Evolutionary conservation across 1,140 invertebrate genomes (phyloP).

Genomic region (Drosophila sproati): DNA sequence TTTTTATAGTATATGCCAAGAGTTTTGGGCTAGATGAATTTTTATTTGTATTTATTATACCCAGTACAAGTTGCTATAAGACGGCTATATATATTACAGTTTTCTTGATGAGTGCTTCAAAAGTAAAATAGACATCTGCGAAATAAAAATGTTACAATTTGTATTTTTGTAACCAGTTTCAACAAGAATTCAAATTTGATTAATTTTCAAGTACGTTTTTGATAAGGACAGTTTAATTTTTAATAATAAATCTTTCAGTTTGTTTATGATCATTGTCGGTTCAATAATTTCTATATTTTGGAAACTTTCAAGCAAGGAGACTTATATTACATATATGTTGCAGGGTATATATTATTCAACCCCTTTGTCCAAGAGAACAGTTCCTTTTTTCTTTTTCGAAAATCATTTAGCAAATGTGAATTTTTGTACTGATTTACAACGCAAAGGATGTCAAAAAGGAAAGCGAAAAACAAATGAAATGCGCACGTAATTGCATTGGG

Average conservation of each 20-base stretch:
- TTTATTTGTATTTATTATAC: conserved; percentile 32
- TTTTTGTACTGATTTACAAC: conserved; percentile 50
- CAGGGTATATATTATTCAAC: background rate
- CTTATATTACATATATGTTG: background rate
- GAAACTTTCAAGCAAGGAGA: no score
- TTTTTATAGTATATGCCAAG: conserved; percentile 52
- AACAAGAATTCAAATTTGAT: no score
- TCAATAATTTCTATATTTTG: no score
- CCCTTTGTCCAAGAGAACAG: background rate
- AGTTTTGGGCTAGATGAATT: conserved; percentile 37
- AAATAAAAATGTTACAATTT: background rate
- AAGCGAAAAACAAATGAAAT: conserved; percentile 63
- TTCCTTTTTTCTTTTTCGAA: conserved; percentile 9
- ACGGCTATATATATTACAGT: background rate
- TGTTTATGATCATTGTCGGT: no score
- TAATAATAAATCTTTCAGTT: no score
- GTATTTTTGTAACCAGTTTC: no score
- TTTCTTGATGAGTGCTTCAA: no score
- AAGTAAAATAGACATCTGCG: background rate
- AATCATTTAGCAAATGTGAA: conserved; percentile 58
- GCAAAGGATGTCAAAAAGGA: conserved; percentile 16
- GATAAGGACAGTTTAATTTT: no score
- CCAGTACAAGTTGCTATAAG: background rate
- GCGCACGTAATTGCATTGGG: conserved; percentile 77
- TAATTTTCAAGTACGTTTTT: no score